These are phyloP conservation scores for Aegypius monachus DNA, from an alignment of 2,113 vertebrate species.

Conservation along the genomic window DNA sequence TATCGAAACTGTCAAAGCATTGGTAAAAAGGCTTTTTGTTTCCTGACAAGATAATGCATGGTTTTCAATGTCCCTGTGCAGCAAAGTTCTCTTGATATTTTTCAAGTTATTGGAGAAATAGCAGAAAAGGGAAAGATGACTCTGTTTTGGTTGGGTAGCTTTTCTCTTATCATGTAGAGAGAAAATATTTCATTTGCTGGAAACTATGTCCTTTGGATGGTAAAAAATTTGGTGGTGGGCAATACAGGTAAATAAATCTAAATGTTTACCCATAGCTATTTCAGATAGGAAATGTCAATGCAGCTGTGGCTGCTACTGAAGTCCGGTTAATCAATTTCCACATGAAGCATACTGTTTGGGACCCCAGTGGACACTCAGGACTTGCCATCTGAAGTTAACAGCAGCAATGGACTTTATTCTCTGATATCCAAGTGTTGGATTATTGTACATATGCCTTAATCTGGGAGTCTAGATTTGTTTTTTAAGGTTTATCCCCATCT, in stretches of 20 bases:
- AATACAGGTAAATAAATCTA: not conserved
- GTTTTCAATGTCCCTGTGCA: conserved; percentile 6
- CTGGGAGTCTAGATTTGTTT: not conserved
- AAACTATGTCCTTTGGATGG: not conserved
- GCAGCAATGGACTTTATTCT: not conserved
- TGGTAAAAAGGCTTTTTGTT: not conserved
- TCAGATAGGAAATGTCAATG: not conserved
- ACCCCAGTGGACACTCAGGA: not conserved
- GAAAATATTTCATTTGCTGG: not conserved
- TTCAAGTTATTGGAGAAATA: not conserved
- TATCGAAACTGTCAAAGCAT: not conserved
- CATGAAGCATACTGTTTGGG: not conserved
- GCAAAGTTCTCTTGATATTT: not conserved
- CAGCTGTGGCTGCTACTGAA: not conserved
- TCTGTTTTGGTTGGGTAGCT: not conserved
- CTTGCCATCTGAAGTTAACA: not conserved
- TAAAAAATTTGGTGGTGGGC: accelerated
- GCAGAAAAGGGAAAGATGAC: not conserved
- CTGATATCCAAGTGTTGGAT: not conserved
- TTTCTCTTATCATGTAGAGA: not conserved
- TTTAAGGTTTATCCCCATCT: not conserved
- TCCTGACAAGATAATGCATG: conserved; percentile 21
- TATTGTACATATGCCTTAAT: not conserved
- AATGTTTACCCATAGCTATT: not conserved
- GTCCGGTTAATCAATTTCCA: not conserved